phyloP scores from a whole-genome alignment of 2,797 vertebrate species.

The Hydrocynus forskahlii region DNA sequence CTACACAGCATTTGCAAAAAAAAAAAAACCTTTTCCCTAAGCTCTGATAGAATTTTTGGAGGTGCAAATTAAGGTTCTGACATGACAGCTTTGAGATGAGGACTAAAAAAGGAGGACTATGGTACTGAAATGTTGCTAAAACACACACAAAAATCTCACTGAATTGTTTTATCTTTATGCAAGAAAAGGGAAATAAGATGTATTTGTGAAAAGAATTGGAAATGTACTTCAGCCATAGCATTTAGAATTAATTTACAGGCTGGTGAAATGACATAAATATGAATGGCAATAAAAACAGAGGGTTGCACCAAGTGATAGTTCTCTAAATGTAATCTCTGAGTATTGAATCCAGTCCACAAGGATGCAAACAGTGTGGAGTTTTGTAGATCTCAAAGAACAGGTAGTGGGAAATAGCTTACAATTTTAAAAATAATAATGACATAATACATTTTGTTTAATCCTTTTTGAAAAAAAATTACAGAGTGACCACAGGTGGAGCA shows the following conservation, averaged over 20 bases:
- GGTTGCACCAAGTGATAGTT: neutral
- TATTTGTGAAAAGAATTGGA: conserved; percentile 43
- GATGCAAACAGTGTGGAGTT: too few relatives aligned
- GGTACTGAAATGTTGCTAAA: conserved; percentile 13
- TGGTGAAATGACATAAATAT: neutral
- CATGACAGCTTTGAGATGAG: conserved; percentile 48
- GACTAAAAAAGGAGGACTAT: neutral
- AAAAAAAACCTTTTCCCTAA: conserved; percentile 40
- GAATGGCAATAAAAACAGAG: neutral
- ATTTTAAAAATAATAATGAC: too few relatives aligned
- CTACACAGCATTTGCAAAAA: conserved; percentile 28
- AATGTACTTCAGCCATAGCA: conserved; percentile 35
- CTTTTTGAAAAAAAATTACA: too few relatives aligned
- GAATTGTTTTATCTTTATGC: conserved; percentile 37
- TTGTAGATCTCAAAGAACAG: too few relatives aligned
- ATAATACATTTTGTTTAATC: too few relatives aligned
- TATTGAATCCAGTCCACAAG: too few relatives aligned
- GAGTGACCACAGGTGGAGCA: too few relatives aligned
- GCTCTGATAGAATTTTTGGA: conserved; percentile 56
- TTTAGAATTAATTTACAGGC: conserved; percentile 15
- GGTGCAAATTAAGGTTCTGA: conserved; percentile 62
- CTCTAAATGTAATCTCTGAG: too few relatives aligned
- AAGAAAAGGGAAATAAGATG: conserved; percentile 38
- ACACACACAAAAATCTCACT: conserved; percentile 43
- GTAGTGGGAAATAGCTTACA: too few relatives aligned